Evolutionary conservation across 2,888 invertebrate species (phyloP), one percentile per base, ranked within the genome.

Genomic region (Scaptomyza tumidula): DNA sequence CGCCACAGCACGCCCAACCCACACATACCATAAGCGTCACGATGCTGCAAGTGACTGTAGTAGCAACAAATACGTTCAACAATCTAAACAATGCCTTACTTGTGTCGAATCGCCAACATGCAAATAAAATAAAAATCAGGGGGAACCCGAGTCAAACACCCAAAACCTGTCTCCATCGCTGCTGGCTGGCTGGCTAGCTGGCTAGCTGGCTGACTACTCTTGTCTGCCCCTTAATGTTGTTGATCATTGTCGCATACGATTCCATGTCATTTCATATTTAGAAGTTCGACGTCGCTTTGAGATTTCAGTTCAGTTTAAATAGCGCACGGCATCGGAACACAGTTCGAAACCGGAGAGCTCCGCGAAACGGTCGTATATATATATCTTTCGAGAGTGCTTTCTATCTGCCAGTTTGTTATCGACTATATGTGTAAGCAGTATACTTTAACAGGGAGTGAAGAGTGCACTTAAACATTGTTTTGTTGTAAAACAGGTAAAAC

Each of bases 211-310:
- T 13, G 19, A 19, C 33, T 3, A 19, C 33, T 19, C 50, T n/a
- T 3, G 19, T 44, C 35, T 55, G 59, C 58, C 56, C 41, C 24
- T 24, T 48, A 44, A 33, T 33, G 33, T 33, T 33, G 10, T 10
- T 33, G 3, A 2, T 33, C 3, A 61, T 50, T 61, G 69, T 39
- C 64, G 75, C 64, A 71, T 79, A 78, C 59, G 80, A 68, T 87
- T 78, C 73, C 65, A 75, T 79, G 70, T 67, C 82, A 79, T 66
- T 85, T 80, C 71, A 82, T 85, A 87, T 85, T 87, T 87, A 86
- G 88, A 85, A 86, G 88, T 85, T 75, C 55, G 72, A 63, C 55
- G 72, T 63, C 66, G 61, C 53, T 53, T 69, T 64, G 59, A 72
- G 83, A 68, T 69, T 73, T 77, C 64, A 78, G 86, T 72, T 87